Conservation (phyloP, 2,113 vertebrate species). For the Ammodytes marinus region DNA sequence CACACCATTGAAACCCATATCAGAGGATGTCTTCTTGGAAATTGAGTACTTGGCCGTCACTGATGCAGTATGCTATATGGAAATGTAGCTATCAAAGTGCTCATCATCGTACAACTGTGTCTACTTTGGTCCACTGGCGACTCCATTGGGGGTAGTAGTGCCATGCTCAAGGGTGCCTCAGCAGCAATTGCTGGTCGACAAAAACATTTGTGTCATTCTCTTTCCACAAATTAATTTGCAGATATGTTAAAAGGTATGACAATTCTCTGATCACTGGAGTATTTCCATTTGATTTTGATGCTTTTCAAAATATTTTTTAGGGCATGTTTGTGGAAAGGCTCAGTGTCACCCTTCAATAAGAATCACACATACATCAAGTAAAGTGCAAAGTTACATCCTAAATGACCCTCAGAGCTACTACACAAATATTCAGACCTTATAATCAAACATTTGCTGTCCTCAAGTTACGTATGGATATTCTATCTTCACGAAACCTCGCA, state of each 20-base stretch:
- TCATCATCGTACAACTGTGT: neutral
- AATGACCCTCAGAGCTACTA: neutral
- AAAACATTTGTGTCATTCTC: too few relatives aligned
- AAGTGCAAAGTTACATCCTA: neutral
- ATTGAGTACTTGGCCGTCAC: slow-evolving; percentile 33
- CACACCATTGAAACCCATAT: slow-evolving; percentile 54
- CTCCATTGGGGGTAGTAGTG: neutral
- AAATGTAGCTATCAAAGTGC: slow-evolving; percentile 41
- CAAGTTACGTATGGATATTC: neutral
- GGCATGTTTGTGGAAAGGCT: too few relatives aligned
- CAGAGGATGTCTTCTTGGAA: slow-evolving; percentile 44
- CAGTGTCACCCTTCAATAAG: too few relatives aligned
- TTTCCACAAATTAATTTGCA: neutral
- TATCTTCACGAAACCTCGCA: slow-evolving; percentile 4
- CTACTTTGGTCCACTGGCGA: neutral
- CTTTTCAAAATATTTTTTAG: too few relatives aligned
- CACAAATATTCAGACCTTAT: neutral
- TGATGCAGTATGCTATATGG: slow-evolving; percentile 3
- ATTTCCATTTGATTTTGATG: neutral
- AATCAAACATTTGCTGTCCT: neutral
- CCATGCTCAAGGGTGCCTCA: neutral
- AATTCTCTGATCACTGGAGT: neutral
- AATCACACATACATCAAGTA: too few relatives aligned
- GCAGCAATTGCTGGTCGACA: neutral
- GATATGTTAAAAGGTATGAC: neutral